phyloP scores from a whole-genome alignment of 2,113 vertebrate species.

The Malurus elegans region DNA sequence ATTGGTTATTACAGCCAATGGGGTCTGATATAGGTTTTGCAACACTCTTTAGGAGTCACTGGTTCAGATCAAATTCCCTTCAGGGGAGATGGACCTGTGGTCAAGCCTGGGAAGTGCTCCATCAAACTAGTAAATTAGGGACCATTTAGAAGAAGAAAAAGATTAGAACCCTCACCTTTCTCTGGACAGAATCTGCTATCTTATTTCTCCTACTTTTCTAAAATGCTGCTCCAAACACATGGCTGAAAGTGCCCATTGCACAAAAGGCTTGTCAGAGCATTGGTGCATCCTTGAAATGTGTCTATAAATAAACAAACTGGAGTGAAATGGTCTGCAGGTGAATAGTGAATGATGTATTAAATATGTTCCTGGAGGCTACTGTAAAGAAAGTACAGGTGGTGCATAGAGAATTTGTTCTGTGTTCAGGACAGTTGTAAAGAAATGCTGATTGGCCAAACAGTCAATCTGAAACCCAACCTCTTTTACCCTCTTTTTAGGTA shows the following conservation, averaged over 20 bases:
- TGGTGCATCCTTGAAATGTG: background rate
- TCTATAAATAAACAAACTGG: background rate
- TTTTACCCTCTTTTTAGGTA: background rate
- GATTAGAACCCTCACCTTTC: background rate
- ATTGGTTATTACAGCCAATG: background rate
- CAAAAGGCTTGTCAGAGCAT: background rate
- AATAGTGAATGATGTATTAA: background rate
- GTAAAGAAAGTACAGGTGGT: background rate
- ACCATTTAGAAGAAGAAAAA: background rate
- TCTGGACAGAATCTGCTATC: background rate
- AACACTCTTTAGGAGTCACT: background rate
- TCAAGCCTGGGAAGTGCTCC: background rate
- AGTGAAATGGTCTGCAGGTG: background rate
- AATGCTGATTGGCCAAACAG: background rate
- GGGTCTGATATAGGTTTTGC: background rate
- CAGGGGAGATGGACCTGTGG: background rate
- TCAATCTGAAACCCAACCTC: background rate
- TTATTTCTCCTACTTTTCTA: background rate
- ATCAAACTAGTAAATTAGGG: background rate
- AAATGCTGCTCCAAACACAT: background rate
- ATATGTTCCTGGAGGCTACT: background rate
- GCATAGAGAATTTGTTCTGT: background rate
- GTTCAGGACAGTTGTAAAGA: background rate
- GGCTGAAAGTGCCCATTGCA: background rate
- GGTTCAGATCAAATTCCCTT: background rate